These are phyloP conservation scores for Scomber japonicus DNA, from an alignment of 2,113 vertebrate genomes.

Conservation along the genomic window DNA sequence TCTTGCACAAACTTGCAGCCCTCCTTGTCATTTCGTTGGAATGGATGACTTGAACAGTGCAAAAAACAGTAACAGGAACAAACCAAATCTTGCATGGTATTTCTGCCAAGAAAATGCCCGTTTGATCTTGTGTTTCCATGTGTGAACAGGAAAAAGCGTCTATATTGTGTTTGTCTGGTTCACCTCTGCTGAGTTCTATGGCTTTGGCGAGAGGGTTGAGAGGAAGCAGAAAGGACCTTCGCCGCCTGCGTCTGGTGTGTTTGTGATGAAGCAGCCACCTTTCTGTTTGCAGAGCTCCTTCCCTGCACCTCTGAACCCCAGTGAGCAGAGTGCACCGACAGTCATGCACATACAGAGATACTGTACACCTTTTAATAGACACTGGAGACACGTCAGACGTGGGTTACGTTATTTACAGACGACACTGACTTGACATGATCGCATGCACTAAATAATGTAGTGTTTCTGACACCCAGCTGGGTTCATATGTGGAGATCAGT, in stretches of 20 bases:
- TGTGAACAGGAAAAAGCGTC: conserved; percentile 37
- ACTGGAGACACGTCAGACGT: conserved; percentile 47
- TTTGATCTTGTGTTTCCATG: conserved; percentile 45
- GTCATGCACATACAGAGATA: conserved; percentile 72
- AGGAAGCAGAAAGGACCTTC: conserved; percentile 50
- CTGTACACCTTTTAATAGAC: conserved; percentile 28
- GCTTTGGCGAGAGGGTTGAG: conserved; percentile 76
- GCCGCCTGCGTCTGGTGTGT: conserved; percentile 27
- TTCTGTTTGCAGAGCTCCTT: conserved; percentile 19
- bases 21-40: background rate
- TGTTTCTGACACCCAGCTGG: conserved; percentile 23
- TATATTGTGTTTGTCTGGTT: conserved; percentile 36
- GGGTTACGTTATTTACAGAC: conserved; percentile 75
- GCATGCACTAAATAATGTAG: conserved; percentile 73
- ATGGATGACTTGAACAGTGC: conserved; percentile 42
- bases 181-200: conserved; percentile 78
- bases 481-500: conserved; percentile 43
- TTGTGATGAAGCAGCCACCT: conserved; percentile 37
- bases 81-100: conserved; percentile 10
- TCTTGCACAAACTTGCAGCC: conserved; percentile 51
- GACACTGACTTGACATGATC: conserved; percentile 55
- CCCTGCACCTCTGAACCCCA: conserved; percentile 54
- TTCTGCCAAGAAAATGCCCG: conserved; percentile 20
- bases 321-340: conserved; percentile 70
- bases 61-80: conserved; percentile 24